Conservation (phyloP, 2,888 invertebrate genomes). For the Dasysyrphus albostriatus region DNA sequence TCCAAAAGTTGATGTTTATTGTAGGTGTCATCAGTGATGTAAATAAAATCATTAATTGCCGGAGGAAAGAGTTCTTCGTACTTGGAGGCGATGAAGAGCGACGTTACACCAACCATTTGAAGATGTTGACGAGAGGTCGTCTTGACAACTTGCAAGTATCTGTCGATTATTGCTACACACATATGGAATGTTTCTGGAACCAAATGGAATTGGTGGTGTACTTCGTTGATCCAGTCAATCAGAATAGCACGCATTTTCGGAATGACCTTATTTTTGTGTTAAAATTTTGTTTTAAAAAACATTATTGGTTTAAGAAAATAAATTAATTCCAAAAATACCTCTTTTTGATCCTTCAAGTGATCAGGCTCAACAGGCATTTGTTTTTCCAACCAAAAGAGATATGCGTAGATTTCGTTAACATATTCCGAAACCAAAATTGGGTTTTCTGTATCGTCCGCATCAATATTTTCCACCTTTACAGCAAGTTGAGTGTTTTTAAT, state of each 20-base stretch:
- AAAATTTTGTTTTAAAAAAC: background rate
- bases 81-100: conserved; percentile 96
- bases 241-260: conserved; percentile 94
- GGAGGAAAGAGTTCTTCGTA: conserved; percentile 97
- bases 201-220: conserved; percentile 93
- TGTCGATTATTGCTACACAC: conserved; percentile 94
- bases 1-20: conserved; percentile 90
- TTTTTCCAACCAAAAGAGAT: conserved; percentile 90
- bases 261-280: conserved; percentile 85
- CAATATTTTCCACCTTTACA: conserved; percentile 88
- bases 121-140: conserved; percentile 88
- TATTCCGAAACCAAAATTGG: conserved; percentile 93
- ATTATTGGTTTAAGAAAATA: background rate
- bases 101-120: conserved; percentile 95
- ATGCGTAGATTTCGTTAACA: conserved; percentile 94
- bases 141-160: conserved; percentile 88
- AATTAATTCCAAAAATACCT: conserved; percentile 68
- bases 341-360: conserved; percentile 88
- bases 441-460: conserved; percentile 89
- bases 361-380: conserved; percentile 87
- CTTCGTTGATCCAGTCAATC: conserved; percentile 97
- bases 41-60: conserved; percentile 94
- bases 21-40: conserved; percentile 95
- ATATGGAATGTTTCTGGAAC: conserved; percentile 95
- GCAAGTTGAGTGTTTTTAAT: background rate